Percentiles rank a stretch among this genome's conserved stretches.
Conservation (phyloP, 2,113 vertebrate species). For the Archocentrus centrarchus region DNA sequence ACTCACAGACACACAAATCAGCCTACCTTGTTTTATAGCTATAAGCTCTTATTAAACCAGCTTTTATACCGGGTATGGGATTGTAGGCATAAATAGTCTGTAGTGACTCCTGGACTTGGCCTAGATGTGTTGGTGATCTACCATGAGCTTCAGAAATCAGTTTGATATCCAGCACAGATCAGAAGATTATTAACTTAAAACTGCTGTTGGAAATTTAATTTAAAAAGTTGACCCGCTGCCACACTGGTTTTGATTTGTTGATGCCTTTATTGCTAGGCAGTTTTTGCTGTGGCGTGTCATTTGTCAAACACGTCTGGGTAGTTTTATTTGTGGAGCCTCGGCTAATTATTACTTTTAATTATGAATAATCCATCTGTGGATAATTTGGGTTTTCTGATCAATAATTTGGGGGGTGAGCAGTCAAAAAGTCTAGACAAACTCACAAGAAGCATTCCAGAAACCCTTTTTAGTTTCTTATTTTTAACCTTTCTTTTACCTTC, state of each 20-base stretch:
- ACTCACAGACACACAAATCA: slow-evolving; percentile 40
- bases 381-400: neutral
- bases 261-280: slow-evolving; percentile 53
- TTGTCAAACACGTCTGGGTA: neutral
- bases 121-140: slow-evolving; percentile 5
- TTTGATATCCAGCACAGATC: neutral
- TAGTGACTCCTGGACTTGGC: neutral
- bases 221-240: neutral
- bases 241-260: slow-evolving; percentile 38
- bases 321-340: neutral
- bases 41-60: slow-evolving; percentile 41
- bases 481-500: neutral
- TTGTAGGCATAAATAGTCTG: slow-evolving; percentile 15
- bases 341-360: neutral
- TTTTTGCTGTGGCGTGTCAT: slow-evolving; percentile 4
- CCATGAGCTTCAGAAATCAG: neutral
- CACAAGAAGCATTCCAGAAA: too few relatives aligned
- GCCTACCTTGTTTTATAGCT: slow-evolving; percentile 36
- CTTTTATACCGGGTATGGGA: neutral
- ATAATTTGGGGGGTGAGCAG: neutral
- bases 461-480: neutral
- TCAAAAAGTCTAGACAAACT: neutral
- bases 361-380: neutral
- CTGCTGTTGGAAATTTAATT: slow-evolving; percentile 3
- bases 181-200: neutral